phyloP scores from a whole-genome alignment of 2,888 invertebrate genomes.

The Cabera pusaria region DNA sequence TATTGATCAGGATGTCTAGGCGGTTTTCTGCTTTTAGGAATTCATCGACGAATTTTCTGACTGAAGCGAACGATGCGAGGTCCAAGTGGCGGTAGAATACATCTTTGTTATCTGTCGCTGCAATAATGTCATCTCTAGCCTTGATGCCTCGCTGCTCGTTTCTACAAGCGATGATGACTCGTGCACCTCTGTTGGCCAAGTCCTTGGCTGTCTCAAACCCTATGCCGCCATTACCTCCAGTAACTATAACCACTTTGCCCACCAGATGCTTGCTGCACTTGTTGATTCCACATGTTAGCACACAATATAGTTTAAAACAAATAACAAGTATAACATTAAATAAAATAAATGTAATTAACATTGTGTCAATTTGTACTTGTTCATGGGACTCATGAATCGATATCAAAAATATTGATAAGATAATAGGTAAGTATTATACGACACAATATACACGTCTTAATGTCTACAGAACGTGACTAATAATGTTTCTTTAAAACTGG shows the following conservation, averaged over 20 bases:
- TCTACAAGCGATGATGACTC: slow-evolving; percentile 91
- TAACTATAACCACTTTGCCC: slow-evolving; percentile 92
- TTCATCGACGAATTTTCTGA: slow-evolving; percentile 84
- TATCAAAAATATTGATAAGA: no score
- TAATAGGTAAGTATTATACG: no score
- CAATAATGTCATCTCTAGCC: slow-evolving; percentile 58
- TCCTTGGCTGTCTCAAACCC: slow-evolving; percentile 90
- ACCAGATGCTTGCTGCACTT: slow-evolving; percentile 78
- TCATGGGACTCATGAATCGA: no score
- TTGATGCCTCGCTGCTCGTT: slow-evolving; percentile 86
- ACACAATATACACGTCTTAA: no score
- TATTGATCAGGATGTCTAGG: slow-evolving; percentile 85
- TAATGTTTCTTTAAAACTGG: no score
- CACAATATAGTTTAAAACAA: slow-evolving; percentile 37
- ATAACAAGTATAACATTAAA: slow-evolving; percentile 31
- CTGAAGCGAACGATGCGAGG: slow-evolving; percentile 76
- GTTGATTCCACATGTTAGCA: slow-evolving; percentile 52
- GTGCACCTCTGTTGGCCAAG: slow-evolving; percentile 88
- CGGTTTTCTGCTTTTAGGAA: slow-evolving; percentile 75
- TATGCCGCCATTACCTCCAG: slow-evolving; percentile 92
- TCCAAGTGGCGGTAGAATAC: slow-evolving; percentile 71
- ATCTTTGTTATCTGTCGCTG: slow-evolving; percentile 48
- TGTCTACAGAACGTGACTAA: no score
- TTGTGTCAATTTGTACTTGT: no score
- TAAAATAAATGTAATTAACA: slow-evolving; percentile 36